phyloP scores from a whole-genome alignment of 2,113 vertebrate genomes.

The Grammomys dolichurus region DNA sequence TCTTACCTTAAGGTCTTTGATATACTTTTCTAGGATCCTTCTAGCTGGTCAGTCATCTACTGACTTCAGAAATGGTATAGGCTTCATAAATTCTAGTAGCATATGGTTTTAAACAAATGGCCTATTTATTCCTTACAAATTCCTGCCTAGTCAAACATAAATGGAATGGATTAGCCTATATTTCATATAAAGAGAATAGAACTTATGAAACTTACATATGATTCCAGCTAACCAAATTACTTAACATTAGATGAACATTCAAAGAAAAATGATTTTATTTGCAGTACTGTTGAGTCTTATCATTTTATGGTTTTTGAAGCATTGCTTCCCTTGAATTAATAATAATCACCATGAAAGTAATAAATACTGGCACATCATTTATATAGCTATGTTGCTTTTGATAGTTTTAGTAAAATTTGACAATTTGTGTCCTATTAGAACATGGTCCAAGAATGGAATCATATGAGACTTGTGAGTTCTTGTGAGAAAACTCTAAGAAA shows the following conservation, averaged over 20 bases:
- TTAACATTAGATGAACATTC: neutral
- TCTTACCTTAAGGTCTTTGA: neutral
- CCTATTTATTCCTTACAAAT: neutral
- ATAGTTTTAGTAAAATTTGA: neutral
- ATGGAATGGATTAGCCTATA: neutral
- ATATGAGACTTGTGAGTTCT: neutral
- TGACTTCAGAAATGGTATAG: neutral
- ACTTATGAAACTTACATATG: neutral
- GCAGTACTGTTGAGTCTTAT: neutral
- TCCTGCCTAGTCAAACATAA: conserved; percentile 4
- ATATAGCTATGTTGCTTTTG: neutral
- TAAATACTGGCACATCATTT: neutral
- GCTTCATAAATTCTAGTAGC: neutral
- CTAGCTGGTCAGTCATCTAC: neutral
- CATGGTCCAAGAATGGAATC: neutral
- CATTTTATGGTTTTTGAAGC: conserved; percentile 3
- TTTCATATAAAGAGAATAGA: neutral
- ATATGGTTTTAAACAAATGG: conserved; percentile 11
- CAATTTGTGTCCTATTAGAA: neutral
- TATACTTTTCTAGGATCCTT: neutral
- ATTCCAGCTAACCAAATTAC: neutral
- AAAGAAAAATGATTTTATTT: neutral
- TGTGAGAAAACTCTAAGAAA: neutral
- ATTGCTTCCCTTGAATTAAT: neutral
- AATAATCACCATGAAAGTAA: neutral